Percentiles rank a stretch among this genome's conserved stretches.
Evolutionary conservation across 2,797 vertebrate species (phyloP).

Genomic region (Chelonia mydas): DNA sequence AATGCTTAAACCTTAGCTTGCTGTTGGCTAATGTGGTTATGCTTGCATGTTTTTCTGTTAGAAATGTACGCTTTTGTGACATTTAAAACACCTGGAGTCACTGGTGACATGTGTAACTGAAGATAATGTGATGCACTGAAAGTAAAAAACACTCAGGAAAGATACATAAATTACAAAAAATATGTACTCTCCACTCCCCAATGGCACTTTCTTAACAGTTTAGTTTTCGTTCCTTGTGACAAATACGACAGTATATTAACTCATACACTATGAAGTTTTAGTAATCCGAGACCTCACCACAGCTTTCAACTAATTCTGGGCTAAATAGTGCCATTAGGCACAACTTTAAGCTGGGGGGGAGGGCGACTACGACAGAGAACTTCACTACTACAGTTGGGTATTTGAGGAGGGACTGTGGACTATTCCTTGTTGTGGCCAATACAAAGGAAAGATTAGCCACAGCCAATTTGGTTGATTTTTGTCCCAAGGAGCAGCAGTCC

Average conservation of each 20-base stretch:
- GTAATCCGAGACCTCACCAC: not conserved
- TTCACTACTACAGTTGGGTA: not conserved
- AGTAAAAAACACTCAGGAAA: not conserved
- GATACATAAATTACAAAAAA: not conserved
- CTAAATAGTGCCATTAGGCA: not conserved
- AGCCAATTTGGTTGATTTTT: rapidly evolving
- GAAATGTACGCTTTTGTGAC: not conserved
- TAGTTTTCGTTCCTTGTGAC: not conserved
- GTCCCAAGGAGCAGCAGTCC: not conserved
- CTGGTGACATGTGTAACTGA: not conserved
- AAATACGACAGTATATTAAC: not conserved
- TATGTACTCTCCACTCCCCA: not conserved
- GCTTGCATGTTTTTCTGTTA: not conserved
- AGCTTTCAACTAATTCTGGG: rapidly evolving
- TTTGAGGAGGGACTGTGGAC: not conserved
- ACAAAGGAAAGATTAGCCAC: not conserved
- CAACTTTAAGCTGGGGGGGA: not conserved
- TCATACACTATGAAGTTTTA: not conserved
- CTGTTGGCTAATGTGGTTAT: not conserved
- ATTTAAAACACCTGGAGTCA: not conserved
- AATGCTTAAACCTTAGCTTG: conserved; percentile 21
- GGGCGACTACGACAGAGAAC: not conserved
- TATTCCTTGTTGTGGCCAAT: not conserved
- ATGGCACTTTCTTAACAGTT: not conserved
- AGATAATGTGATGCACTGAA: not conserved